Base-by-base conservation (phyloP, 2,113 vertebrate species). In the Anguilla japonica region DNA sequence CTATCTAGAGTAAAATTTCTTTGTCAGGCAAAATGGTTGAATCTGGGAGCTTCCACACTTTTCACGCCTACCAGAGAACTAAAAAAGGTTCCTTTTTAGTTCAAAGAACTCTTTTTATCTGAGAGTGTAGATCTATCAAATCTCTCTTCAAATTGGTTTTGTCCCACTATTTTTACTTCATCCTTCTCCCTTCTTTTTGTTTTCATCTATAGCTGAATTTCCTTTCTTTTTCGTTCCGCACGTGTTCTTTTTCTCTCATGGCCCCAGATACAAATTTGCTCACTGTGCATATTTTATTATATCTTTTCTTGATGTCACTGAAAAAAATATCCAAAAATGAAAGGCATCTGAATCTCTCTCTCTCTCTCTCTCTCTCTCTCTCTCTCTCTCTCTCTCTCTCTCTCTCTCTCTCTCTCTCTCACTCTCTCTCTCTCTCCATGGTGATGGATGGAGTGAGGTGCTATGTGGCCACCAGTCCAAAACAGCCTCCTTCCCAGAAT, bases 381-480 rank as follows among this genome's bases (percentile, higher is more conserved):
- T 67, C 86, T 88, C 87, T 89, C 88, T 90, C 85, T 84, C 86
- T 86, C 41, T 60, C 13, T 7, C 93, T 87, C 90, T 87, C 92
- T 91, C 15, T 81, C 60, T 29, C 14, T 34, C 40, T 41, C 39
- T 79, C 79, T 60, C 34, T 67, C 86, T 88, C 87, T 89, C 88
- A 90, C 85, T 84, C 86, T 86, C 41, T 60, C 83, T 75, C 0
- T 9, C 88, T 92, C 92, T 90, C 92, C 86, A 40, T 9, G 79
- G 93, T 95, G 94, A 95, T 94, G 94, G 95, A 95, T 96, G 94
- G 94, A 95, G 94, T 92, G 89, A 93, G 91, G 94, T 93, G 93
- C 92, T 91, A 93, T 95, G 94, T 94, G 94, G 93, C 91, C 93
- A 94, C 91, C 94, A 93, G 95, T 94, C 94, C 94, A 92, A 93